Evolutionary conservation across 1,140 invertebrate species (phyloP).

Genomic region (Apis florea): DNA sequence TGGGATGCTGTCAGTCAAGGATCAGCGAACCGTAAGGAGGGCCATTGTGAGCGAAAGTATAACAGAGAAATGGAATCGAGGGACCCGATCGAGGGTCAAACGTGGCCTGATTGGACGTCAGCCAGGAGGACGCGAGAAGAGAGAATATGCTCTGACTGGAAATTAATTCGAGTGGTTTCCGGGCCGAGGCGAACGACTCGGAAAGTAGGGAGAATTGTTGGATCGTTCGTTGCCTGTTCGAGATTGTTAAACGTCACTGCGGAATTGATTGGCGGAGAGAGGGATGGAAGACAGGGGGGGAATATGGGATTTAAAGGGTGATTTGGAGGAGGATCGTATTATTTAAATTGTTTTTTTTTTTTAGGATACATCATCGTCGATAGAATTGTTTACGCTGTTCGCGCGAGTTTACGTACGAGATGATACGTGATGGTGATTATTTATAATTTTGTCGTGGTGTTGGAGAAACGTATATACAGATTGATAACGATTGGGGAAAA

Average conservation of each 20-base stretch:
- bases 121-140: conserved; percentile 60
- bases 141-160: conserved; percentile 79
- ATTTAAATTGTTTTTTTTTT: too few species aligned
- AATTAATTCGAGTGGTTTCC: conserved; percentile 80
- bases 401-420: too few species aligned
- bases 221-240: background rate
- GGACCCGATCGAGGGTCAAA: conserved; percentile 44
- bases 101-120: conserved; percentile 74
- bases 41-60: conserved; percentile 75
- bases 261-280: background rate
- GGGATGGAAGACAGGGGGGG: background rate
- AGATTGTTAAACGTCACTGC: background rate
- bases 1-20: conserved; percentile 76
- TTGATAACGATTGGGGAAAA: background rate
- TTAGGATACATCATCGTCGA: too few species aligned
- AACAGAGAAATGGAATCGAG: conserved; percentile 72
- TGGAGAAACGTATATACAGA: background rate
- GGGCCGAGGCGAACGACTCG: conserved; percentile 38
- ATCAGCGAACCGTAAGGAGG: conserved; percentile 76
- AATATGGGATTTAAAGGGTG: background rate
- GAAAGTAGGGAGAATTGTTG: background rate
- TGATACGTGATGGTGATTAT: background rate
- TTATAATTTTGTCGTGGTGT: background rate
- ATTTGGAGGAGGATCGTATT: too few species aligned
- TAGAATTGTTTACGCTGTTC: too few species aligned